Base-by-base conservation (phyloP, 1,140 invertebrate species). In the Pararge aegeria region DNA sequence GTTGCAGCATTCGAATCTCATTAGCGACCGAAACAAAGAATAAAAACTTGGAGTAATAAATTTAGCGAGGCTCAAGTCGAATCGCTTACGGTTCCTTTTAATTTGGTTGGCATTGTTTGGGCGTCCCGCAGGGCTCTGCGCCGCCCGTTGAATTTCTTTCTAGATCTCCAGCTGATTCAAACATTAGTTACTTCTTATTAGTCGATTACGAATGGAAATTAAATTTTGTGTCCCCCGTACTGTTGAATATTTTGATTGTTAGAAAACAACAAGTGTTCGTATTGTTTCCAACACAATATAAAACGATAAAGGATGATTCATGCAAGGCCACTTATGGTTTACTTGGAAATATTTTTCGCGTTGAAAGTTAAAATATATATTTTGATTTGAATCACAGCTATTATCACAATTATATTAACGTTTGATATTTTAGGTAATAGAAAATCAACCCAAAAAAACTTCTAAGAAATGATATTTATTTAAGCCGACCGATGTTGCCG, bases 31-130 rank as follows among this genome's bases (percentile, higher is more conserved):
- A 83, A 85, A 87, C 73, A 84, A 83, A 79, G 78, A 77, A 80
- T 83, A 82, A 82, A 85, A 86, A 78, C 74, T 80, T 53, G 57
- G 64, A 73, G 82, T 73, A 84, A 89, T 89, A 89, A 89, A 89
- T 89, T 89, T 83, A 80, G 87, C 87, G 80, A 78, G 75, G 75
- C 78, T 81, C 79, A 84, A 87, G 80, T 80, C 75, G 75, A 82
- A 83, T 80, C 80, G 73, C 83, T 89, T 89, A 86, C 79, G 76
- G 83, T 85, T 86, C 74, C 80, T 83, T 89, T 89, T 87, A 89
- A 89, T 89, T 87, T 85, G 82, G 84, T 82, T 78, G 76, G 78
- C 71, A 89, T 89, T 87, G 84, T 87, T 73, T 71, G 66, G 78
- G 75, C 81, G 68, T 78, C 84, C 81, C 81, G 86, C 83, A 76